Conservation (phyloP, 2,797 vertebrate species). For the Eulemur rubriventer region DNA sequence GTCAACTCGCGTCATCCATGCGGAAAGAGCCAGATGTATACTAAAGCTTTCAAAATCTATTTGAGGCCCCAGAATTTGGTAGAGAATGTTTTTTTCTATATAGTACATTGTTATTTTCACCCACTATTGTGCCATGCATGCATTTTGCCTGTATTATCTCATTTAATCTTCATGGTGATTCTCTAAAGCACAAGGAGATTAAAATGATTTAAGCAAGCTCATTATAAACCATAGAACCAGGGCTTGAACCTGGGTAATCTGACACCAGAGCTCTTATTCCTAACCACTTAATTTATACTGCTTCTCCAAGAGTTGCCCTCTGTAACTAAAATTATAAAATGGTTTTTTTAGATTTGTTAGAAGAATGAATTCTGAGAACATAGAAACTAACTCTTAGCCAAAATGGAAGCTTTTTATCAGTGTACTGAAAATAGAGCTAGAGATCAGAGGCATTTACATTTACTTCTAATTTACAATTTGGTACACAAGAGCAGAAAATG, state of each 20-base stretch:
- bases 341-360: neutral
- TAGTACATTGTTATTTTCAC: neutral
- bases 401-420: neutral
- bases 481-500: neutral
- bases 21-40: neutral
- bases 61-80: neutral
- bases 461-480: neutral
- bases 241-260: neutral
- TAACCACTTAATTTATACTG: neutral
- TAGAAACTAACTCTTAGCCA: slow-evolving; percentile 4
- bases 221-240: neutral
- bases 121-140: neutral
- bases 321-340: neutral
- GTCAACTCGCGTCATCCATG: neutral
- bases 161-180: slow-evolving; percentile 1
- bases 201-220: neutral
- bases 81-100: slow-evolving; percentile 32
- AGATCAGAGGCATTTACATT: neutral
- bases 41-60: neutral
- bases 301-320: neutral
- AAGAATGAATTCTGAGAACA: slow-evolving; percentile 44
- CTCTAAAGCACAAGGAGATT: neutral
- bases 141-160: neutral
- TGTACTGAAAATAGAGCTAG: neutral
- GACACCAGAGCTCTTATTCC: neutral